Conservation (phyloP, 1,140 invertebrate species). For the Papilio xuthus region DNA sequence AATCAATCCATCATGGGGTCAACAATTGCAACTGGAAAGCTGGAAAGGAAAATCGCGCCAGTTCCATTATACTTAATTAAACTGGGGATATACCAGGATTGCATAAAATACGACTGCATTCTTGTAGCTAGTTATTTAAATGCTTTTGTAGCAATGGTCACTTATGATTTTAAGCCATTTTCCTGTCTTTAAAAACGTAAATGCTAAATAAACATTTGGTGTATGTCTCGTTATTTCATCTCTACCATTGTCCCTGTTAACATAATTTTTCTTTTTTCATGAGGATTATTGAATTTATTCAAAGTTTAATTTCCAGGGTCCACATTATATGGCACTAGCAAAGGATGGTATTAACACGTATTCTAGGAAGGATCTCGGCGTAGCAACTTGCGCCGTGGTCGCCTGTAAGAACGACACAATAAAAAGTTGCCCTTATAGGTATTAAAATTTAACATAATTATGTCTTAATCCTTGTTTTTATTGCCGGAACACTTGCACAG, state of each 20-base stretch:
- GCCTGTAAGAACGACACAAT: conserved; percentile 60
- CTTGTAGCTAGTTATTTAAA: no score
- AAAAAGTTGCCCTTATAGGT: conserved; percentile 62
- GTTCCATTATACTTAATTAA: no score
- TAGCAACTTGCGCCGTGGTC: conserved; percentile 52
- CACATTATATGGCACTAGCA: conserved; percentile 59
- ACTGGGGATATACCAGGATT: no score
- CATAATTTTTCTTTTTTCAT: background rate
- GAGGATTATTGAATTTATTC: background rate
- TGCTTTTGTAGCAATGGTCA: no score
- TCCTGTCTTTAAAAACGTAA: no score
- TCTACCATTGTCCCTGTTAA: background rate
- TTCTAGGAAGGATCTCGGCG: conserved; percentile 51
- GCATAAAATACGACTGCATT: no score
- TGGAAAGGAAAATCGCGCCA: no score
- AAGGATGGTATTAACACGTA: conserved; percentile 63
- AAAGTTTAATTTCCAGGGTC: conserved; percentile 49
- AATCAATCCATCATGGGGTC: background rate
- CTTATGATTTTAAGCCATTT: no score
- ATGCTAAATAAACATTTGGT: no score
- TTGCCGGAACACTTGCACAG: no score
- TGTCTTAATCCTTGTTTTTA: no score
- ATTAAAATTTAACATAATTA: conserved; percentile 30
- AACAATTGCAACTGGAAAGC: no score
- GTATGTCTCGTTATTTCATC: background rate